Base-by-base conservation (phyloP, 2,797 vertebrate species). In the Anas capensis region DNA sequence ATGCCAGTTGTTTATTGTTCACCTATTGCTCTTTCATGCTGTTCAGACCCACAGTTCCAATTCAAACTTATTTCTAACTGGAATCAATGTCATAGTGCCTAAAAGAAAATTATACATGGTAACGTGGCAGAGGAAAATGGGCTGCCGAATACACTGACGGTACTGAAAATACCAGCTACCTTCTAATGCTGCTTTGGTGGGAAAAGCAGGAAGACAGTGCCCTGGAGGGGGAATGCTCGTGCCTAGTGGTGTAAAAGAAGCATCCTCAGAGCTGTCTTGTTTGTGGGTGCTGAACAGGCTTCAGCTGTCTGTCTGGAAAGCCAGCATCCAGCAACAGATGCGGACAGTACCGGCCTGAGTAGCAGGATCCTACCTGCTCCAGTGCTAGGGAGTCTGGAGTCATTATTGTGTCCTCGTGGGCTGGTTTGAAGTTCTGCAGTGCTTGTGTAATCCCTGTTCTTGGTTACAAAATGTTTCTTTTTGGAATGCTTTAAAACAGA, bases 381-480 rank as follows among this genome's bases (percentile, higher is more conserved):
- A 34, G 62, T 2, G 0, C n/a, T 14, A 8, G 26, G 9, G 58
- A 56, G 14, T 56, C 71, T 79, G 86, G 73, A 85, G 56, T 70
- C 71, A 2, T 57, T 69, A 19, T 3, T 13, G 38, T 88, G 79
- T 69, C 71, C 79, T 81, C 85, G 73, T 49, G 86, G 62, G 38
- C 73, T 82, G 60, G 27, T 51, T 58, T 68, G 70, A 82, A 71
- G 77, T 71, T 75, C 54, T 58, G 70, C 79, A 72, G 40, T 2
- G 0, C 2, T 84, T 84, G 79, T 77, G 60, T 88, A 31, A 72
- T 61, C 83, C 70, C 62, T 95, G n/a, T 44, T 87, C 75, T 76
- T 66, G 57, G 56, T 93, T 86, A 73, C 68, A 84, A 88, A 94
- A 71, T 64, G 40, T 58, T 86, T 90, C 60, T 90, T 92, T 93